Conservation (phyloP, 2,797 vertebrate species). For the Neostethus bicornis region DNA sequence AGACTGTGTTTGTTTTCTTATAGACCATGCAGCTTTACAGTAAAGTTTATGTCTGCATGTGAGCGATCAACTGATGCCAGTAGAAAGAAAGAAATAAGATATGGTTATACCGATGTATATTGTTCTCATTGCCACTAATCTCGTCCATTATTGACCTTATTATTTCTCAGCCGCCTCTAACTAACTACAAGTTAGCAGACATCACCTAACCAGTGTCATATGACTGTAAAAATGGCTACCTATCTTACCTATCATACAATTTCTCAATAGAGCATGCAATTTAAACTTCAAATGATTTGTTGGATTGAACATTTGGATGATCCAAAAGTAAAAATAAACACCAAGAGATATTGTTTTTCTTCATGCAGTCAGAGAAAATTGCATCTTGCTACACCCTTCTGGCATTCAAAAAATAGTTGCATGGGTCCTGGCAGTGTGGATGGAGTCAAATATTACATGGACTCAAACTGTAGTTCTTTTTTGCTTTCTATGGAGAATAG, state of each 20-base stretch:
- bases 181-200: conserved; percentile 74
- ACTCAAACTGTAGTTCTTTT: conserved; percentile 28
- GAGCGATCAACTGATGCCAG: conserved; percentile 10
- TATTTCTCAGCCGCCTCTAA: conserved; percentile 72
- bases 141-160: conserved; percentile 83
- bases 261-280: neutral
- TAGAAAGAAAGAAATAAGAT: conserved; percentile 11
- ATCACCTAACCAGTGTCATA: conserved; percentile 55
- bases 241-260: conserved; percentile 1
- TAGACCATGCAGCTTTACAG: conserved; percentile 31
- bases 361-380: neutral
- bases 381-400: conserved; percentile 3
- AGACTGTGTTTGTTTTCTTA: conserved; percentile 40
- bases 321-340: neutral
- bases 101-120: conserved; percentile 60
- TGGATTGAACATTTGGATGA: neutral
- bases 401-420: conserved; percentile 4
- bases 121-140: conserved; percentile 70
- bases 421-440: conserved; percentile 18
- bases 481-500: conserved; percentile 41
- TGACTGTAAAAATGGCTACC: conserved; percentile 39
- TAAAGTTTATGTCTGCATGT: conserved; percentile 22
- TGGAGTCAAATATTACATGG: conserved; percentile 40
- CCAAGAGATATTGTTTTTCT: conserved; percentile 14
- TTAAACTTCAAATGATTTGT: neutral